A percentile compares a stretch with the other conserved stretches of the same genome.
phyloP scores from a whole-genome alignment of 2,113 vertebrate species.

The Tautogolabrus adspersus region DNA sequence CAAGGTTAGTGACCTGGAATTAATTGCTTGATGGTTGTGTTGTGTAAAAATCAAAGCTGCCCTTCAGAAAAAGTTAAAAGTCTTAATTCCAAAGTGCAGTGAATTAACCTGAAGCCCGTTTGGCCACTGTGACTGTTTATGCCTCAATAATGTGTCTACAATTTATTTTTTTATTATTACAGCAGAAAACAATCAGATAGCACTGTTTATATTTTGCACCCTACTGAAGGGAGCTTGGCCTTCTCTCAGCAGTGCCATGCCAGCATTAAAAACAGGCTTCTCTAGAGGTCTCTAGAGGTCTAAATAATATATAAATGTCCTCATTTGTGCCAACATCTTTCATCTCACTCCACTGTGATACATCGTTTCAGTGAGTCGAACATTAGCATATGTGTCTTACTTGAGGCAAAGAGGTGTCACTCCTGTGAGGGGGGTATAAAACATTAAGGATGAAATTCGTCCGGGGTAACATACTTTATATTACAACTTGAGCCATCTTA shows the following conservation, averaged over 20 bases:
- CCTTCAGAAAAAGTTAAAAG: not conserved
- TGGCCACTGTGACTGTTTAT: not conserved
- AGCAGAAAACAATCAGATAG: slow-evolving; percentile 13
- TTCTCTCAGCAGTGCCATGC: slow-evolving; percentile 12
- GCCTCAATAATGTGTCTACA: not conserved
- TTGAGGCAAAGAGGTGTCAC: slow-evolving; percentile 30
- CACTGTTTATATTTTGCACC: slow-evolving; percentile 16
- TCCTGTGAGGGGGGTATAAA: slow-evolving; percentile 46
- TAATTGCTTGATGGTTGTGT: not conserved
- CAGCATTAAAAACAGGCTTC: slow-evolving; percentile 17
- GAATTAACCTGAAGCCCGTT: slow-evolving; percentile 14
- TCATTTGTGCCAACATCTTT: slow-evolving; percentile 62
- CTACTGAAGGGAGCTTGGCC: slow-evolving; percentile 6
- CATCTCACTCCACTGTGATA: slow-evolving; percentile 35
- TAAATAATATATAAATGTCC: slow-evolving; percentile 66
- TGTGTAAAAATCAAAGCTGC: not conserved
- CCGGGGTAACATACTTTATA: slow-evolving; percentile 44
- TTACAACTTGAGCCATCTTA: slow-evolving; percentile 42
- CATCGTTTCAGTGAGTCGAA: slow-evolving; percentile 20
- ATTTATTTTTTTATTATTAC: slow-evolving; percentile 3
- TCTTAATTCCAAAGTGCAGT: slow-evolving; percentile 12
- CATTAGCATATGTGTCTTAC: slow-evolving; percentile 38
- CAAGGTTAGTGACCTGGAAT: slow-evolving; percentile 76
- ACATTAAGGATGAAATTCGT: slow-evolving; percentile 62
- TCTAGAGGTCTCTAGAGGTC: slow-evolving; percentile 11